Evolutionary conservation across 2,888 invertebrate species (phyloP).

Genomic region (Pharmacophagus antenor): DNA sequence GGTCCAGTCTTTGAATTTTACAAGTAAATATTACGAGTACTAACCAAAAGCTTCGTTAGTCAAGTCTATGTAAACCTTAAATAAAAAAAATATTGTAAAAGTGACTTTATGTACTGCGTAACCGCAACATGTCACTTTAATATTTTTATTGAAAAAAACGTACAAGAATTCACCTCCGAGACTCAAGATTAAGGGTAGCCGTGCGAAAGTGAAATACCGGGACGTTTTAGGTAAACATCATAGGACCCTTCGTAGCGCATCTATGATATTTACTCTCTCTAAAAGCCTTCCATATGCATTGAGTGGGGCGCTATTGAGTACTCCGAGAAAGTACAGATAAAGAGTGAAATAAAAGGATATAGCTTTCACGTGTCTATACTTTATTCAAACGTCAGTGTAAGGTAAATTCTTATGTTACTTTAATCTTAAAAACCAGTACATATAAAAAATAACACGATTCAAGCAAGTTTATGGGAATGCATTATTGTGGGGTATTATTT

Average conservation of each 20-base stretch:
- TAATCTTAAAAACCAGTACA: background rate
- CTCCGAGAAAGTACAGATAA: conserved; percentile 22
- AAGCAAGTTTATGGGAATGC: too few relatives aligned
- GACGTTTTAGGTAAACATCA: conserved; percentile 12
- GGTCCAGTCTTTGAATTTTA: too few relatives aligned
- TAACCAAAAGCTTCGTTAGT: too few relatives aligned
- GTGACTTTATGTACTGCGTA: too few relatives aligned
- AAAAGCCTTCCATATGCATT: conserved; percentile 60
- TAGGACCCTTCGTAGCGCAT: conserved; percentile 51
- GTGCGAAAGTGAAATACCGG: background rate
- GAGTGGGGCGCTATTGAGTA: conserved; percentile 43
- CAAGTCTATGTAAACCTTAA: too few relatives aligned
- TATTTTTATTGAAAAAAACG: background rate
- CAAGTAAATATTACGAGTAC: too few relatives aligned
- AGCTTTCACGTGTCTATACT: conserved; percentile 14
- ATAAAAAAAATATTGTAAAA: too few relatives aligned
- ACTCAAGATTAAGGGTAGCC: background rate
- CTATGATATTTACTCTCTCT: conserved; percentile 72
- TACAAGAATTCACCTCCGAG: too few relatives aligned
- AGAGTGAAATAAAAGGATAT: conserved; percentile 18
- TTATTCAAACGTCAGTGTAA: background rate
- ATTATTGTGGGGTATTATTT: too few relatives aligned
- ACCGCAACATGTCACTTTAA: too few relatives aligned
- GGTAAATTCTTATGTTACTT: background rate
- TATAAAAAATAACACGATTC: background rate